Evolutionary conservation across 2,797 vertebrate genomes (phyloP).

Genomic region (Perodicticus potto): DNA sequence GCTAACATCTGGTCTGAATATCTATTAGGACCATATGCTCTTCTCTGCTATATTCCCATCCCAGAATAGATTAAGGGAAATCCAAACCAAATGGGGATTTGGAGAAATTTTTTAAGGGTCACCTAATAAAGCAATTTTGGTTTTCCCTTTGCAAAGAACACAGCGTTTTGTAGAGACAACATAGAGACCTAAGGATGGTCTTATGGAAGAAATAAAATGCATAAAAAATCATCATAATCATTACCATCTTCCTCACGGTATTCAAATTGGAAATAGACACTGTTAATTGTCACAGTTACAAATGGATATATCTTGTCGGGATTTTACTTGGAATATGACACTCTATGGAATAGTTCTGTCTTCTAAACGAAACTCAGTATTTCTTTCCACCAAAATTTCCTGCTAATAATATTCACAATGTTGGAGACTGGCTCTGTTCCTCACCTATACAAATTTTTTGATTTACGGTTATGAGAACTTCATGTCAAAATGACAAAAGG

Average conservation of each 20-base stretch:
- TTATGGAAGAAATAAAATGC: conserved; percentile 84
- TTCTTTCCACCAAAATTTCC: conserved; percentile 48
- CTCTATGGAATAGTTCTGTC: conserved; percentile 72
- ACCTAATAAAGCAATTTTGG: conserved; percentile 88
- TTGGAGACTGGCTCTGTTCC: conserved; percentile 73
- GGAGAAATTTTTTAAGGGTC: conserved; percentile 88
- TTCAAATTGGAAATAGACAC: conserved; percentile 79
- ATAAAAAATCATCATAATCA: conserved; percentile 57
- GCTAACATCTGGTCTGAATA: conserved; percentile 90
- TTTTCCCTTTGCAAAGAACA: conserved; percentile 80
- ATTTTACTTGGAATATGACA: conserved; percentile 74
- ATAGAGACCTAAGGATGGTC: conserved; percentile 26
- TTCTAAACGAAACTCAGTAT: conserved; percentile 83
- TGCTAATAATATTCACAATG: conserved; percentile 60
- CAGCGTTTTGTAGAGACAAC: conserved; percentile 10
- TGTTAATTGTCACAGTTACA: conserved; percentile 81
- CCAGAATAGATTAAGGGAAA: conserved; percentile 87
- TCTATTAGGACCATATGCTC: conserved; percentile 89
- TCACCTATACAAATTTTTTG: conserved; percentile 60
- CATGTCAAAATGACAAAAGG: not conserved
- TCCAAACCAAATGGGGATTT: conserved; percentile 90
- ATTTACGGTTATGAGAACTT: conserved; percentile 67
- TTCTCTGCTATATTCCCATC: conserved; percentile 84
- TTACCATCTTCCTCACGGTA: conserved; percentile 50
- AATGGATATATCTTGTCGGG: conserved; percentile 80